Evolutionary conservation across 2,113 vertebrate genomes (phyloP).

Genomic region (Ovis canadensis): DNA sequence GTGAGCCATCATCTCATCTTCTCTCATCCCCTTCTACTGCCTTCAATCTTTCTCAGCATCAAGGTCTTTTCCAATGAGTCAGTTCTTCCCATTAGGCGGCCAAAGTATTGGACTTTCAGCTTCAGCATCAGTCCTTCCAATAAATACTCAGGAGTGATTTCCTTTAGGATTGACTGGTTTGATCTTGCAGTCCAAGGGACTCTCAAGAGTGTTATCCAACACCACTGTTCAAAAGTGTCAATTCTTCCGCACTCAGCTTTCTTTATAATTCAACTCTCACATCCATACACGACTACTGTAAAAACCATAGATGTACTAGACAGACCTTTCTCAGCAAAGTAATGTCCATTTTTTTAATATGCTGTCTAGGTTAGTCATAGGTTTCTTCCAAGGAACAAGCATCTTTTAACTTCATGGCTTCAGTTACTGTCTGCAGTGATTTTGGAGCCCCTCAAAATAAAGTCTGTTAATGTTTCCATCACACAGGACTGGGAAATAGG

Average conservation of each 20-base stretch:
- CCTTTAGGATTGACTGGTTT: background rate
- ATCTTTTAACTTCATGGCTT: background rate
- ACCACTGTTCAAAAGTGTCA: background rate
- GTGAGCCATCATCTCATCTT: background rate
- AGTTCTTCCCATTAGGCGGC: background rate
- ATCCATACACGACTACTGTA: background rate
- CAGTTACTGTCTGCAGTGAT: background rate
- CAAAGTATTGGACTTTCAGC: background rate
- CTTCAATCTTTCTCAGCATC: background rate
- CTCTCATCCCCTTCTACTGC: background rate
- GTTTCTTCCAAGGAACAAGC: background rate
- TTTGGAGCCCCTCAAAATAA: background rate
- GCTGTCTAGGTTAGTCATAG: background rate
- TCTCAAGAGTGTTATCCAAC: background rate
- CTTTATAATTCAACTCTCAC: background rate
- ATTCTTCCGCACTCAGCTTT: background rate
- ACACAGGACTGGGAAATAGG: background rate
- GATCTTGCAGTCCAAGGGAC: background rate
- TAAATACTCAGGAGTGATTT: background rate
- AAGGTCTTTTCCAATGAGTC: background rate
- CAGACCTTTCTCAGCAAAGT: background rate
- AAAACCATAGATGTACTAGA: background rate
- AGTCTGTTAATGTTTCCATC: background rate
- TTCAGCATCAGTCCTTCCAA: background rate
- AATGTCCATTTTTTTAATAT: background rate